These are phyloP conservation scores for Pterobdella sp. DNA, from an alignment of 2,888 invertebrate species.

Conservation along the genomic window DNA sequence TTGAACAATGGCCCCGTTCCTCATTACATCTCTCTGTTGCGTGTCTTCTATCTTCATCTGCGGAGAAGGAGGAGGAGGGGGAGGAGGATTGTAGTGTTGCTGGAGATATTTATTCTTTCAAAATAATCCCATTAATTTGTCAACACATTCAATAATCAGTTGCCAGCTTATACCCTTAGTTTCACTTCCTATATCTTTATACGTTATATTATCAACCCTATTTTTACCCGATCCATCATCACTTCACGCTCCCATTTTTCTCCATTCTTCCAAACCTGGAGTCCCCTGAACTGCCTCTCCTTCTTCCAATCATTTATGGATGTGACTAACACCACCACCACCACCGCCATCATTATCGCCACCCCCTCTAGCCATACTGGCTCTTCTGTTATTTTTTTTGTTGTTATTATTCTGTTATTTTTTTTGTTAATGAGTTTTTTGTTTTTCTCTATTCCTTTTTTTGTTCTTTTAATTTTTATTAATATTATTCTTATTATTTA, in stretches of 20 bases:
- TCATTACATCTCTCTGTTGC: slow-evolving; percentile 14
- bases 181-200: neutral
- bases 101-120: too few species aligned
- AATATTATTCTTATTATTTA: too few species aligned
- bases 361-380: slow-evolving; percentile 24
- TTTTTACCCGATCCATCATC: too few species aligned
- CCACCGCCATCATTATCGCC: slow-evolving; percentile 22
- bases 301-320: slow-evolving; percentile 29
- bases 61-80: neutral
- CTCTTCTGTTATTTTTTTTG: slow-evolving; percentile 1
- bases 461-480: too few species aligned
- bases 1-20: slow-evolving; percentile 14
- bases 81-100: too few species aligned
- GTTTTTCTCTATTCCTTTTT: too few species aligned
- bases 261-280: neutral
- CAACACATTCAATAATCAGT: neutral
- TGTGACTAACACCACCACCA: slow-evolving; percentile 27
- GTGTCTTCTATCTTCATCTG: slow-evolving; percentile 22
- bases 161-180: neutral
- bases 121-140: neutral
- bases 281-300: slow-evolving; percentile 27
- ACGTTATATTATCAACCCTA: neutral
- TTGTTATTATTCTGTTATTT: too few species aligned
- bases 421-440: too few species aligned
- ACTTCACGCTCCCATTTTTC: too few species aligned